Conservation (phyloP, 2,113 vertebrate species). For the Micronisus gabar region DNA sequence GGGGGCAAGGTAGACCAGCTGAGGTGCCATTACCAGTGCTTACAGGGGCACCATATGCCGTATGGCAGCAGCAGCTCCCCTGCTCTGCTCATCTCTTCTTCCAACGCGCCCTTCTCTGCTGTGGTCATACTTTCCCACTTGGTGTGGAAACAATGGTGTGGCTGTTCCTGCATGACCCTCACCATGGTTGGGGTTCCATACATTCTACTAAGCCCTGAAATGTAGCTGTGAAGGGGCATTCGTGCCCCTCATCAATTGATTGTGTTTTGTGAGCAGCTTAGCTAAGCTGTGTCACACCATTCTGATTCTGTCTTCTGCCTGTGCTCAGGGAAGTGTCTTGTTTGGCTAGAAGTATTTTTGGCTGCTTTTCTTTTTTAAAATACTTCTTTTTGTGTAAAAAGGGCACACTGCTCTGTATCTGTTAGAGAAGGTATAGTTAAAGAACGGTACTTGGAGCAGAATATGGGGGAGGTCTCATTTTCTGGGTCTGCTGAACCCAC, state of each 20-base stretch:
- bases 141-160: neutral
- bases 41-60: no score
- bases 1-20: no score
- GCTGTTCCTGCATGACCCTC: neutral
- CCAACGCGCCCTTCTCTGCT: accelerated
- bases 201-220: neutral
- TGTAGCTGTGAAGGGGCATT: neutral
- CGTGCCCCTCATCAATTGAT: neutral
- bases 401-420: neutral
- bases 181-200: accelerated
- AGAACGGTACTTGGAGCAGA: neutral
- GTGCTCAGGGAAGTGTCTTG: neutral
- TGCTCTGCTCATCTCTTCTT: neutral
- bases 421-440: neutral
- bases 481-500: no score
- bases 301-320: neutral
- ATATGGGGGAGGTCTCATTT: neutral
- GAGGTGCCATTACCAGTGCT: neutral
- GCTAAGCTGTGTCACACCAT: neutral
- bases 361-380: neutral
- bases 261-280: neutral
- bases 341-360: neutral
- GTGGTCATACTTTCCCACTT: neutral
- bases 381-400: neutral
- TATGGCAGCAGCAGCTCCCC: neutral